Conservation (phyloP, 2,113 vertebrate genomes). For the Beaufortia kweichowensis region DNA sequence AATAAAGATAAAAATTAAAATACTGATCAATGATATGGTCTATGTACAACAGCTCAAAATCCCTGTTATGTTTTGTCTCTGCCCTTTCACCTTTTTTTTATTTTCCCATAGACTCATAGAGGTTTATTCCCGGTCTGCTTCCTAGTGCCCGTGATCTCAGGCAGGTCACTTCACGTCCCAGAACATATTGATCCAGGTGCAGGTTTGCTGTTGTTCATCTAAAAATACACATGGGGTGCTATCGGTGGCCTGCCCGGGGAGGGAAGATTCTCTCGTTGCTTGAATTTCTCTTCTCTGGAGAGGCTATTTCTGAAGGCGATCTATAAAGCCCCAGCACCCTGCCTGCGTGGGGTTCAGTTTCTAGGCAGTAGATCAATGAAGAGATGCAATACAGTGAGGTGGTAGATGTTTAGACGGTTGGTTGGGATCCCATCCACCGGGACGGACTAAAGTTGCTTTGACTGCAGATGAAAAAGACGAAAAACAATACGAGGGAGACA, state of each 20-base stretch:
- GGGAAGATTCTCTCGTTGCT: conserved; percentile 45
- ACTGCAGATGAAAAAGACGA: not conserved
- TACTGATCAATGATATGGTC: no score
- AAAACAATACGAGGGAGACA: no score
- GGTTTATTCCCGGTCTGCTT: not conserved
- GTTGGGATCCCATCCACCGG: not conserved
- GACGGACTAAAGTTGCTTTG: no score
- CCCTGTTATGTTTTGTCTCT: no score
- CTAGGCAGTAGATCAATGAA: conserved; percentile 48
- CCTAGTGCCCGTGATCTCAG: conserved; percentile 17
- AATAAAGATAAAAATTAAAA: no score
- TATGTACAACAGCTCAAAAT: no score
- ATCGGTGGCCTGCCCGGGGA: conserved; percentile 38
- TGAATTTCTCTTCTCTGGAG: conserved; percentile 32
- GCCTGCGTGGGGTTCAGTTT: conserved; percentile 56
- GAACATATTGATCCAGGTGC: conserved; percentile 60
- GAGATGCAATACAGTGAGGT: conserved; percentile 13
- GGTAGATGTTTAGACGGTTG: not conserved
- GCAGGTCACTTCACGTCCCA: conserved; percentile 41
- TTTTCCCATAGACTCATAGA: not conserved
- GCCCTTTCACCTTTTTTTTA: not conserved
- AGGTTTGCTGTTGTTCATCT: conserved; percentile 58
- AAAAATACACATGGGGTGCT: conserved; percentile 62
- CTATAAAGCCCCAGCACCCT: conserved; percentile 59
- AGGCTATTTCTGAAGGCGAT: conserved; percentile 65